Base-by-base conservation (phyloP, 2,888 invertebrate genomes). In the Heliconius sara region DNA sequence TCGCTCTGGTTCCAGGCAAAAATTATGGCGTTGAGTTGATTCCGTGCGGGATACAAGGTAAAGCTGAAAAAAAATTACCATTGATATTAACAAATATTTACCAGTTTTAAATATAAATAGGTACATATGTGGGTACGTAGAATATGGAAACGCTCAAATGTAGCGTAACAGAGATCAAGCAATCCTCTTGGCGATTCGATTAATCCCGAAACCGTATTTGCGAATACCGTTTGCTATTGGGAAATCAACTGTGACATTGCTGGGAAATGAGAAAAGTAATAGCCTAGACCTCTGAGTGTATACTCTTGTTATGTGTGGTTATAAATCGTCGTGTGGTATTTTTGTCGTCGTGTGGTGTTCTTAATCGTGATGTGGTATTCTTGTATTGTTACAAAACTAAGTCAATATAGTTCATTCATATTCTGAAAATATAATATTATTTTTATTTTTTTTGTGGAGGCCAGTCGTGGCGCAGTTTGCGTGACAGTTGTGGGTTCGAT, bases 211-310 rank as follows among this genome's bases (percentile, higher is more conserved):
- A 66, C 47, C 75, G 47, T 75, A 75, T 75, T 66, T 75, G 65
- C 75, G 75, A 75, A 30, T 75, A 63, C 75, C 75, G 75, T 66
- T 70, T 70, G 72, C 78, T 66, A 73, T 65, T 78, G 78, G 78
- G 78, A 78, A 78, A 78, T 78, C 78, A 78, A 77, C 71, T 78
- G 66, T 73, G 72, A 71, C 34, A 66, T 73, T 73, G 66, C 72
- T 78, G 66, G 60, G 70, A 71, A 77, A 70, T 73, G 78, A 72
- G 47, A 52, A 78, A 66, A 75, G 75, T 75, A 66, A 65, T 63
- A 47, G 75, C 43, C 16, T 39, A 75, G 63, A 43, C 47, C 25
- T 65, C 63, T n/a, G 65, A 75, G 75, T 47, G 60, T 25, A 47
- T 43, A 39, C 43, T 43, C 63, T 75, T 66, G 63, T 66, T 75